phyloP scores from a whole-genome alignment of 2,797 vertebrate species.

The Taeniopygia guttata region DNA sequence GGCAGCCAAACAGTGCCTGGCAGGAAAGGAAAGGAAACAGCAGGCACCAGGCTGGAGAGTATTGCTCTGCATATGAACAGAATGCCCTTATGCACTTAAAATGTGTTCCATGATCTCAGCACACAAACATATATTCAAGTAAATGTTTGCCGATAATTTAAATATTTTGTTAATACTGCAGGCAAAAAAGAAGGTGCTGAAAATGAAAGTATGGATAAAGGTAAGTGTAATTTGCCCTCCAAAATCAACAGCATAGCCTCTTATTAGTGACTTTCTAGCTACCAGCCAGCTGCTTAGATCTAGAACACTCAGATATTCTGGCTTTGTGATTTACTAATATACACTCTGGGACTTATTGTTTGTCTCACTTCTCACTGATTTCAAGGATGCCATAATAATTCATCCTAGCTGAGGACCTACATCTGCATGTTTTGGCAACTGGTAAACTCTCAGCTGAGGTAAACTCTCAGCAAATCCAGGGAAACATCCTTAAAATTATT shows the following conservation, averaged over 20 bases:
- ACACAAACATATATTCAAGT: not conserved
- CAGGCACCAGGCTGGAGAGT: not conserved
- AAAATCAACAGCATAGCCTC: not conserved
- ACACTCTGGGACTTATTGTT: not conserved
- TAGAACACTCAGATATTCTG: not conserved
- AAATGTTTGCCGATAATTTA: not conserved
- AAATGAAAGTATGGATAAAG: constrained; percentile 62
- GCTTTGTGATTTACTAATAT: not conserved
- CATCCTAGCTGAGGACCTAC: not conserved
- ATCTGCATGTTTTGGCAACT: not conserved
- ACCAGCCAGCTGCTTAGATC: not conserved
- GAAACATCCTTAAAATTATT: not conserved
- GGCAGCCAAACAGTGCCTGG: not conserved
- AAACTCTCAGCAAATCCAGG: not conserved
- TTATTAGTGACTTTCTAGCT: not conserved
- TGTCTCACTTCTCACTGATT: not conserved
- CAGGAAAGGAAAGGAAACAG: not conserved
- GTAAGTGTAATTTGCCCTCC: constrained; percentile 50
- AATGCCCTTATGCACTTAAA: not conserved
- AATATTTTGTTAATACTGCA: constrained; percentile 39
- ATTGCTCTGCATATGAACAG: not conserved
- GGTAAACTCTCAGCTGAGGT: not conserved
- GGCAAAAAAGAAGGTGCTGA: constrained; percentile 21
- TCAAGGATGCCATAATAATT: not conserved
- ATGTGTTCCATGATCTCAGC: fast-evolving